Base-by-base conservation (phyloP, 2,113 vertebrate genomes). In the Scomber japonicus region DNA sequence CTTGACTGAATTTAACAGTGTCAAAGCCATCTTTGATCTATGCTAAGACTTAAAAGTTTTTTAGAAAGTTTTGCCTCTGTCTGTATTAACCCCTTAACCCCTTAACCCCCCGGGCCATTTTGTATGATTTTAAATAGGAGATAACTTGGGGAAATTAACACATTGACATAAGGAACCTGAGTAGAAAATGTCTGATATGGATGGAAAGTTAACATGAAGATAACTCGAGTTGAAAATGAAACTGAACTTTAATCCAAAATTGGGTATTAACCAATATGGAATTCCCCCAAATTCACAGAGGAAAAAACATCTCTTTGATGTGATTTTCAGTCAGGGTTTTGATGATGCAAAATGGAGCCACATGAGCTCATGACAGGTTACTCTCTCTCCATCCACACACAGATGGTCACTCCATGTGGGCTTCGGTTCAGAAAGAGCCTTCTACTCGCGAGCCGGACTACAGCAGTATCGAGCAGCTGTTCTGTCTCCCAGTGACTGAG, bases 361-460 rank as follows among this genome's bases (percentile, higher is more conserved):
- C 71, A 60, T 17, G 35, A 74, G 73, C 56, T 85, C 5, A 27
- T 83, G 68, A 81, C 67, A n/a, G 64, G 59, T 69, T 64, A 30
- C 59, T 21, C 51, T 73, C 66, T 66, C 16, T 69, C 86, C 76
- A 3, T 91, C 93, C 44, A 54, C 83, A 88, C 67, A 5, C 94
- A 99, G 98, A 97, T 80, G 91, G 94, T 76, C 94, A 94, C 70
- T 98, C 96, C 6, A 97, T 99, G 93, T 99, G 98, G 98, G 93
- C 97, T 13, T 94, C 96, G 0, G 91, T 95, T 64, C 91, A 94
- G 87, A 94, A 88, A 75, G 94, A 91, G n/a, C 83, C 84, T 0
- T 73, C 83, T 0, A 77, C 54, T 2, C 91, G 92, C 65, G 96
- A 98, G 90, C 98, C 96, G 0, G 94, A 99, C 91, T 98, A 98